These are phyloP conservation scores for Drosophila virilis DNA, from an alignment of 1,140 invertebrate species.

Conservation along the genomic window DNA sequence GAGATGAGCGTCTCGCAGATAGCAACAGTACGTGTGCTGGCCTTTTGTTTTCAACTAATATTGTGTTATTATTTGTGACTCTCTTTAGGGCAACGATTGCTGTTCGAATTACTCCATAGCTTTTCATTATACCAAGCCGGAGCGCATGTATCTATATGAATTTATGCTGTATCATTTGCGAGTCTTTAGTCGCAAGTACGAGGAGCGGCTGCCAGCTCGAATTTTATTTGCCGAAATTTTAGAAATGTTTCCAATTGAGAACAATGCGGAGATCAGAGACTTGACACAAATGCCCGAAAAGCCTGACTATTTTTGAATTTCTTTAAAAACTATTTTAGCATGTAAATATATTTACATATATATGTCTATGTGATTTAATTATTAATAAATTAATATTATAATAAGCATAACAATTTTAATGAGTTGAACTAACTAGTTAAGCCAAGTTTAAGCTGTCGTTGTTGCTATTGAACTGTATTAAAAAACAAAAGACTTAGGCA, in stretches of 20 bases:
- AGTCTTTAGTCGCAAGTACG: constrained; percentile 24
- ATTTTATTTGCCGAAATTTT: constrained; percentile 36
- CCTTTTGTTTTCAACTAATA: not conserved
- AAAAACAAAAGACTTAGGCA: constrained; percentile 37
- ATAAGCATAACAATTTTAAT: not conserved
- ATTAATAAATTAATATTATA: not conserved
- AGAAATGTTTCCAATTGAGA: constrained; percentile 58
- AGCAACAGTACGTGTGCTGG: constrained; percentile 36
- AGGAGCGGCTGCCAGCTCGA: constrained; percentile 13
- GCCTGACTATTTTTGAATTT: constrained; percentile 61
- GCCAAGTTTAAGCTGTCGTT: not conserved
- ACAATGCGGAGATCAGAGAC: constrained; percentile 50
- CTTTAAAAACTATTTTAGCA: not conserved
- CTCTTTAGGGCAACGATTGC: constrained; percentile 48
- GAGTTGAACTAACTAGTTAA: not conserved
- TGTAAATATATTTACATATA: not conserved
- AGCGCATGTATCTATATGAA: constrained; percentile 66
- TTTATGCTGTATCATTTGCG: constrained; percentile 61
- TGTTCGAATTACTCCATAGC: constrained; percentile 68
- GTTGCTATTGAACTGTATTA: constrained; percentile 18
- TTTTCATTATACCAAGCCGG: constrained; percentile 62
- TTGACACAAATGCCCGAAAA: constrained; percentile 58
- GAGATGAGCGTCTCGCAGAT: constrained; percentile 50
- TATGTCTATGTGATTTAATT: constrained; percentile 16
- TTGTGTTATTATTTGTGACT: not conserved